Evolutionary conservation across 2,888 invertebrate genomes (phyloP).

Genomic region (Limenitis arthemis): DNA sequence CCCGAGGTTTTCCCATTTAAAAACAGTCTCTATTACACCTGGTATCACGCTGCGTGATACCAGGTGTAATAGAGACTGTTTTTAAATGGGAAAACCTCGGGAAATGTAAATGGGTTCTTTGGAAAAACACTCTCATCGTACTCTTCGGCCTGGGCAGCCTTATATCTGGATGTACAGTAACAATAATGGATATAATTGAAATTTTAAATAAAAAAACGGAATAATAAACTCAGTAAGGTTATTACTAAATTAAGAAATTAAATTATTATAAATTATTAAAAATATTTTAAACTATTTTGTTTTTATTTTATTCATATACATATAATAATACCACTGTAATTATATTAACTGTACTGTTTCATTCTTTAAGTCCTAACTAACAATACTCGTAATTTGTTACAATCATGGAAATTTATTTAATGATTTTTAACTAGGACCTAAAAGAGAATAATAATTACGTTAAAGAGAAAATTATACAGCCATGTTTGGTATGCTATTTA

Average conservation of each 20-base stretch:
- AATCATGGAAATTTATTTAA: too few relatives aligned
- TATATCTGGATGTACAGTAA: slow-evolving; percentile 73
- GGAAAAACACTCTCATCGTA: slow-evolving; percentile 76
- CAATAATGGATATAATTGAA: slow-evolving; percentile 51
- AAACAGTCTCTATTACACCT: slow-evolving; percentile 79
- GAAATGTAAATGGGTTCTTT: slow-evolving; percentile 75
- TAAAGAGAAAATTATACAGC: neutral
- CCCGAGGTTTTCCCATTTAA: slow-evolving; percentile 79
- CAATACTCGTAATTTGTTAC: too few relatives aligned
- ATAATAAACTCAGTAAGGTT: neutral
- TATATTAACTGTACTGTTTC: too few relatives aligned
- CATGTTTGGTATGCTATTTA: neutral
- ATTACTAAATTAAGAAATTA: neutral
- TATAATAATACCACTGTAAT: too few relatives aligned
- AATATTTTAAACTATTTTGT: neutral
- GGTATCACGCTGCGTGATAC: too few relatives aligned
- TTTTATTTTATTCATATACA: too few relatives aligned
- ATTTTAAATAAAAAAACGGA: slow-evolving; percentile 63
- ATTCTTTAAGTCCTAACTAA: too few relatives aligned
- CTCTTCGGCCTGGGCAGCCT: slow-evolving; percentile 75
- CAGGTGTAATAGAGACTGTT: slow-evolving; percentile 79
- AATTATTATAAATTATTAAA: neutral
- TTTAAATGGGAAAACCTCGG: slow-evolving; percentile 80
- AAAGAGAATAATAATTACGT: too few relatives aligned
- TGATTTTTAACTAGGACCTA: too few relatives aligned